These are phyloP conservation scores for Meghimatium bilineatum DNA, from an alignment of 2,888 invertebrate genomes.

Conservation along the genomic window DNA sequence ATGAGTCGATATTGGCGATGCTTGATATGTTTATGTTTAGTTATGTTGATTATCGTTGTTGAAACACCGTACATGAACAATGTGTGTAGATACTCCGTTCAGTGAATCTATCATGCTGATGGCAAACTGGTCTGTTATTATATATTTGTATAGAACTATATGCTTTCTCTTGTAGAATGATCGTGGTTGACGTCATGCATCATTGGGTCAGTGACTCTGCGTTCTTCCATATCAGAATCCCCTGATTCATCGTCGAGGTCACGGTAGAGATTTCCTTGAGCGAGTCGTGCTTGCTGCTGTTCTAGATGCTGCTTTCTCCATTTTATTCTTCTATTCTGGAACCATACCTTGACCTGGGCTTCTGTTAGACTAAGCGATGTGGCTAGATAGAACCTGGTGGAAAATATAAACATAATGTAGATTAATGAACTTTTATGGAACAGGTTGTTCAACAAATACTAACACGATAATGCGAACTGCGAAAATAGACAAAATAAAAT, in stretches of 20 bases:
- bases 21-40: too few species aligned
- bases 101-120: too few species aligned
- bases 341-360: slow-evolving; percentile 85
- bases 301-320: slow-evolving; percentile 97
- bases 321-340: slow-evolving; percentile 85
- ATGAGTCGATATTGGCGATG: too few species aligned
- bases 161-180: background rate
- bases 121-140: too few species aligned
- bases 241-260: slow-evolving; percentile 33
- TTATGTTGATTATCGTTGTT: too few species aligned
- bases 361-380: slow-evolving; percentile 91
- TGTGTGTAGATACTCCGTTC: too few species aligned
- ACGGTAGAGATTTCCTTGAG: slow-evolving; percentile 45
- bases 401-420: background rate
- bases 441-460: background rate
- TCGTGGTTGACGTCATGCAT: background rate
- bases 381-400: slow-evolving; percentile 87
- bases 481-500: too few species aligned
- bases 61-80: too few species aligned
- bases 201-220: background rate
- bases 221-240: slow-evolving; percentile 25
- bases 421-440: background rate
- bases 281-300: slow-evolving; percentile 81
- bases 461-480: too few species aligned
- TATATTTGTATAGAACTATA: too few species aligned